phyloP scores from a whole-genome alignment of 2,113 vertebrate species.

The Regulus satrapa region DNA sequence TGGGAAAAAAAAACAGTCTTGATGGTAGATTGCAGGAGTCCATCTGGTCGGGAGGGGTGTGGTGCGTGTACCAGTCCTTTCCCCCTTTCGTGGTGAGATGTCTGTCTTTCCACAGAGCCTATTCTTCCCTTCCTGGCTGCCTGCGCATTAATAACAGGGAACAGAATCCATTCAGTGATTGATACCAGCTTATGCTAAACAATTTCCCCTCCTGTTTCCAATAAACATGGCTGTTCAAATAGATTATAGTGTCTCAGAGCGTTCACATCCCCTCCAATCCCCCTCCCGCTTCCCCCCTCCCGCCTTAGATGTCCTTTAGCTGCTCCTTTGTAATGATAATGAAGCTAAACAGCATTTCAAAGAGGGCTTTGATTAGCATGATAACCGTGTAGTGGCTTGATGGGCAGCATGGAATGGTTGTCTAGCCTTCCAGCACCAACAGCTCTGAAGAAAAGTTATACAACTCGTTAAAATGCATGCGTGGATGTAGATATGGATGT shows the following conservation, averaged over 20 bases:
- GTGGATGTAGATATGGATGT: not conserved
- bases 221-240: conserved; percentile 50
- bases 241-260: conserved; percentile 47
- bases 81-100: not conserved
- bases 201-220: conserved; percentile 32
- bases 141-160: not conserved
- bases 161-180: conserved; percentile 7
- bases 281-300: not conserved
- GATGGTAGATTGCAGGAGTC: not conserved
- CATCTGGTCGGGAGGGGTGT: not conserved
- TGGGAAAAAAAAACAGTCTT: not conserved
- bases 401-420: conserved; percentile 9
- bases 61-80: not conserved
- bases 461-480: not conserved
- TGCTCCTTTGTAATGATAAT: conserved; percentile 58
- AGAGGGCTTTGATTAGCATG: conserved; percentile 54
- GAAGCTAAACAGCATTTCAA: conserved; percentile 51
- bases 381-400: conserved; percentile 24
- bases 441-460: not conserved
- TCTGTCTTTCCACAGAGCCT: not conserved
- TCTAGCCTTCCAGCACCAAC: conserved; percentile 7
- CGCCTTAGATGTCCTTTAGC: conserved; percentile 40
- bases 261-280: not conserved
- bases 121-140: not conserved
- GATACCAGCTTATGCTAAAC: conserved; percentile 45